These are phyloP conservation scores for Eublepharis macularius DNA, from an alignment of 2,113 vertebrate genomes.

Conservation along the genomic window DNA sequence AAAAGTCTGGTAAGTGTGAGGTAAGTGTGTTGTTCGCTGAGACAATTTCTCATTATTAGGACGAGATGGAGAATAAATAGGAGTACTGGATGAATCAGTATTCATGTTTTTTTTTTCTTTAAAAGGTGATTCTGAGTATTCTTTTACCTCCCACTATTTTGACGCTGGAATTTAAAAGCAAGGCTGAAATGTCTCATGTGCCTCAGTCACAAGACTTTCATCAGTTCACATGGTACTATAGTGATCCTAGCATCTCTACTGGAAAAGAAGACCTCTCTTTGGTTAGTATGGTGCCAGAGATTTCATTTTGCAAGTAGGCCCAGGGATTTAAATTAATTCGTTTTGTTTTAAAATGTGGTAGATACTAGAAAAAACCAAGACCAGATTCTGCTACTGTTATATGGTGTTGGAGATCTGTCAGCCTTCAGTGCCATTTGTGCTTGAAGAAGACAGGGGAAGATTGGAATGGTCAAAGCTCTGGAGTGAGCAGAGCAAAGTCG, in stretches of 20 bases:
- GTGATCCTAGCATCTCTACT: slow-evolving; percentile 62
- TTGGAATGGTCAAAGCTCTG: too few relatives aligned
- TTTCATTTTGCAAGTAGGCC: slow-evolving; percentile 2
- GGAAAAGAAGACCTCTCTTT: slow-evolving; percentile 51
- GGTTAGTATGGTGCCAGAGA: slow-evolving; percentile 61
- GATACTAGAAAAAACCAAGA: background rate
- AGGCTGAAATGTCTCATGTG: slow-evolving; percentile 97
- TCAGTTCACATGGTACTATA: slow-evolving; percentile 82
- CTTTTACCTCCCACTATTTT: slow-evolving; percentile 90
- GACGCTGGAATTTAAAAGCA: slow-evolving; percentile 95
- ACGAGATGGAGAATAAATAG: background rate
- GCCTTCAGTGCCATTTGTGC: too few relatives aligned
- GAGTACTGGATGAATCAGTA: background rate
- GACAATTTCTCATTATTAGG: background rate
- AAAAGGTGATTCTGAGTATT: slow-evolving; percentile 91
- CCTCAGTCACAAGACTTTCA: slow-evolving; percentile 88
- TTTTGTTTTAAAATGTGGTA: background rate
- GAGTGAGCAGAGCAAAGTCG: too few relatives aligned
- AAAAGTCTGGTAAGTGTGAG: background rate
- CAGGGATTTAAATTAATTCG: background rate
- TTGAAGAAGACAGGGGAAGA: too few relatives aligned
- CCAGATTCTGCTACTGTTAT: background rate
- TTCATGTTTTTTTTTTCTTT: slow-evolving; percentile 28
- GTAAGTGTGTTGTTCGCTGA: background rate
- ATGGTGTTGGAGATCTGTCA: background rate